Conservation (phyloP, 64 coral and sea anemone species). For the Pocillopora damicornis region DNA sequence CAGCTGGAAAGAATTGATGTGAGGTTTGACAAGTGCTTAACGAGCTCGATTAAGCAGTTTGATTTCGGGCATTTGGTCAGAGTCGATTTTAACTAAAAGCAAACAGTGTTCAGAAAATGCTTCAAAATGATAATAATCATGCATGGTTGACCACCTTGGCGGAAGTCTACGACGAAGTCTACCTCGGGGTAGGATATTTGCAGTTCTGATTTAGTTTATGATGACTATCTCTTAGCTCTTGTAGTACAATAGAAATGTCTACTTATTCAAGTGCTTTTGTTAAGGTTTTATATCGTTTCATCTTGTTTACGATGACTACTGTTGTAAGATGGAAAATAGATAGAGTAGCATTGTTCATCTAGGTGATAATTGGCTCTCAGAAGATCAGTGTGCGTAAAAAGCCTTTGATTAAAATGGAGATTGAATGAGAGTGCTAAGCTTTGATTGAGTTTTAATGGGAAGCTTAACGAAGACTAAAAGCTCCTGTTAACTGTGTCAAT, state of each 20-base stretch:
- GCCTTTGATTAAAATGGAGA: neutral
- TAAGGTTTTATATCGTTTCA: neutral
- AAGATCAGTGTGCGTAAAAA: neutral
- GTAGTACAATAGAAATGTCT: neutral
- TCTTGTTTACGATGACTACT: neutral
- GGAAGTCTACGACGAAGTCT: neutral
- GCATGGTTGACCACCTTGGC: neutral
- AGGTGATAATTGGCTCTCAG: slow-evolving; percentile 15
- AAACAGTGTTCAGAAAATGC: neutral
- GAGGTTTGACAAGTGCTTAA: neutral
- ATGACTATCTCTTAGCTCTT: neutral
- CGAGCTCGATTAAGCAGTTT: neutral
- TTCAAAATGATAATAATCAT: neutral
- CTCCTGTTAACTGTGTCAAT: neutral
- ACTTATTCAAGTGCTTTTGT: neutral
- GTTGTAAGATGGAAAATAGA: neutral
- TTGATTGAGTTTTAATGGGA: neutral
- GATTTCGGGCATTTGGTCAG: neutral
- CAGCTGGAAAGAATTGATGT: neutral
- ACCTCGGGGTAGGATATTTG: neutral
- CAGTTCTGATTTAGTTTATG: neutral
- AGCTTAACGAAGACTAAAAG: neutral
- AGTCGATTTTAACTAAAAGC: neutral
- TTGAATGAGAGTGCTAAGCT: neutral
- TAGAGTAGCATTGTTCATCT: neutral